Evolutionary conservation across 2,888 invertebrate species (phyloP).

Genomic region (Drosophila eohydei): DNA sequence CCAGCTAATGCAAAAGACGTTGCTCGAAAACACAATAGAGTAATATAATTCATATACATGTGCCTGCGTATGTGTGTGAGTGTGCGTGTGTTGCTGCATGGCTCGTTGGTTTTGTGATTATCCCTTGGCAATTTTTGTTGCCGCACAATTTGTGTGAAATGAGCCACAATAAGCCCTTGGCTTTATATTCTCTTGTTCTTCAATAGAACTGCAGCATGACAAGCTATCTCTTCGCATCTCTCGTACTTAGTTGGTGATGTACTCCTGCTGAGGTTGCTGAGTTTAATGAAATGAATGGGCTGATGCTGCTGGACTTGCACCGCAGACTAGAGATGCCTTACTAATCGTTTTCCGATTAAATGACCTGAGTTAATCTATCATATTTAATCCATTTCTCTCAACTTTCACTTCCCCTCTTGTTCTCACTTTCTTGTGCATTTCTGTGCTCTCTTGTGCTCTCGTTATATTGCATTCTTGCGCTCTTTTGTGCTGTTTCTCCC

Average conservation of each 20-base stretch:
- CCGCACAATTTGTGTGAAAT: conserved; percentile 56
- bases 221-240: neutral
- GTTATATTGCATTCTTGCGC: too few species aligned
- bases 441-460: too few species aligned
- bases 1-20: neutral
- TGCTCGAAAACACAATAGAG: conserved; percentile 36
- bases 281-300: too few species aligned
- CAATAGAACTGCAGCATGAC: conserved; percentile 3
- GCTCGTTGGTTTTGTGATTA: conserved; percentile 35
- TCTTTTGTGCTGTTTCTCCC: too few species aligned
- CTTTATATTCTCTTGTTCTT: conserved; percentile 7
- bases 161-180: conserved; percentile 57
- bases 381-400: too few species aligned
- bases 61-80: neutral
- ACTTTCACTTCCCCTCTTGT: too few species aligned
- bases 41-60: conserved; percentile 22
- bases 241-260: neutral
- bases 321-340: too few species aligned
- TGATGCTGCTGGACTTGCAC: too few species aligned
- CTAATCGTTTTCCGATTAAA: too few species aligned
- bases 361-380: too few species aligned
- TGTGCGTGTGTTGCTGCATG: conserved; percentile 38
- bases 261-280: neutral
- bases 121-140: conserved; percentile 11
- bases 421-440: too few species aligned